phyloP scores from a whole-genome alignment of 2,888 invertebrate genomes.

The Mactromeris polynyma region DNA sequence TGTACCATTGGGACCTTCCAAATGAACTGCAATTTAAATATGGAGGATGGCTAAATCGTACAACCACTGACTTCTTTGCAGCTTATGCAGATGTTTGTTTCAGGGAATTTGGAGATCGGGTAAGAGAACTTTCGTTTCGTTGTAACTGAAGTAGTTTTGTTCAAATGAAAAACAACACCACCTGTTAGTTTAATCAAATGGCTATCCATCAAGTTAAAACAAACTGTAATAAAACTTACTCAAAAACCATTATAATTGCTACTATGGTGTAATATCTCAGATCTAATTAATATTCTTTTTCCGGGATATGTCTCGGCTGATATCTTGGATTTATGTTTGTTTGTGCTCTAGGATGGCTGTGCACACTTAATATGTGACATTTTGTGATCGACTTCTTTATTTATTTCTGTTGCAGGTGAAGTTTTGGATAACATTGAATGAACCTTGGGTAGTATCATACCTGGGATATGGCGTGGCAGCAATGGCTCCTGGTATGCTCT shows the following conservation, averaged over 20 bases:
- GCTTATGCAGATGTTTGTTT: conserved; percentile 86
- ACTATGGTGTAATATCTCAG: no score
- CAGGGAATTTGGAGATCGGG: conserved; percentile 85
- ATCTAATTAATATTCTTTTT: no score
- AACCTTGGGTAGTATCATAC: conserved; percentile 88
- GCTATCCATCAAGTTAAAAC: no score
- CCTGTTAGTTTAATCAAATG: no score
- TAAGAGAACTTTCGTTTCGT: conserved; percentile 42
- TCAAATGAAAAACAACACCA: no score
- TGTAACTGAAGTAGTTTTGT: no score
- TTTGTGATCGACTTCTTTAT: neutral
- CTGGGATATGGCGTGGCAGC: conserved; percentile 76
- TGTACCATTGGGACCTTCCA: conserved; percentile 87
- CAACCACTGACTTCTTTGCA: conserved; percentile 81
- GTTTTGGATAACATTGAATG: conserved; percentile 93
- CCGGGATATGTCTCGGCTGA: no score
- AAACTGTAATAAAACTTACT: no score
- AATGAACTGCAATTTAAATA: conserved; percentile 83
- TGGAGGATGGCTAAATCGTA: conserved; percentile 86
- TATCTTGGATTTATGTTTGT: no score
- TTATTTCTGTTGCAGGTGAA: conserved; percentile 83
- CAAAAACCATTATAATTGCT: no score
- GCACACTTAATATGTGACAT: no score
- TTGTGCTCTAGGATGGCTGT: no score
- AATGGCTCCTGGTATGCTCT: conserved; percentile 52